Percentiles rank a stretch among this genome's conserved stretches.
Conservation (phyloP, 2,797 vertebrate species). For the Sebastes melanostomus region DNA sequence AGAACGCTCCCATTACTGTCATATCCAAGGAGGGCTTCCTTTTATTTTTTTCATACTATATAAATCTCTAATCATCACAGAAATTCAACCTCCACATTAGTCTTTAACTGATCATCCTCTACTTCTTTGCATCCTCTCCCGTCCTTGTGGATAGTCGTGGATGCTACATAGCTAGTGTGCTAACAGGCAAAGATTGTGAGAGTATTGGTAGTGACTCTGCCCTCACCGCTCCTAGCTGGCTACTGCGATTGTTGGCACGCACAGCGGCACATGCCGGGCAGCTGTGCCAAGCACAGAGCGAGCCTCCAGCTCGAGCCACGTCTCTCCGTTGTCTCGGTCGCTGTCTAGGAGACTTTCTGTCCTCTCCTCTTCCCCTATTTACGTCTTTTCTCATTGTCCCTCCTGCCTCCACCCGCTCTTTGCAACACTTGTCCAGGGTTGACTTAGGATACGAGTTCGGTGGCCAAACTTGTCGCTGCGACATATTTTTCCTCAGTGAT, state of each 20-base stretch:
- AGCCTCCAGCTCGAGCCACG: constrained; percentile 21
- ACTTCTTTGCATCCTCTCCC: neutral
- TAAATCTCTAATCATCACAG: neutral
- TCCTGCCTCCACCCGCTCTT: neutral
- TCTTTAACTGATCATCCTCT: neutral
- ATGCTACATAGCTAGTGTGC: neutral
- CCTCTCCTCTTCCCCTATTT: neutral
- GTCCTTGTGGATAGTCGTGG: neutral
- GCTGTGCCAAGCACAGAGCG: constrained; percentile 37
- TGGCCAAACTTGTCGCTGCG: constrained; percentile 21
- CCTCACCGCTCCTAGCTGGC: constrained; percentile 5
- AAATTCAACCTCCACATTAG: neutral
- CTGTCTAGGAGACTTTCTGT: constrained; percentile 3
- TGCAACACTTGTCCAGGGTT: constrained; percentile 8
- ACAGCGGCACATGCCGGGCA: constrained; percentile 43
- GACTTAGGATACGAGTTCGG: constrained; percentile 18
- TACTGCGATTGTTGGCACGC: constrained; percentile 44
- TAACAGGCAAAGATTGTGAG: constrained; percentile 14
- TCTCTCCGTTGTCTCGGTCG: neutral
- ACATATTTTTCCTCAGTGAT: constrained; percentile 28
- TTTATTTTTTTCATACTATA: neutral
- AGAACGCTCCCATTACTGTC: neutral
- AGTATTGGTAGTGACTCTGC: constrained; percentile 42
- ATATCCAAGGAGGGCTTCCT: neutral
- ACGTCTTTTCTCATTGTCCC: neutral